Percentiles rank a stretch among this genome's conserved stretches.
Conservation (phyloP, 2,888 invertebrate genomes). For the Agrilus biguttatus region DNA sequence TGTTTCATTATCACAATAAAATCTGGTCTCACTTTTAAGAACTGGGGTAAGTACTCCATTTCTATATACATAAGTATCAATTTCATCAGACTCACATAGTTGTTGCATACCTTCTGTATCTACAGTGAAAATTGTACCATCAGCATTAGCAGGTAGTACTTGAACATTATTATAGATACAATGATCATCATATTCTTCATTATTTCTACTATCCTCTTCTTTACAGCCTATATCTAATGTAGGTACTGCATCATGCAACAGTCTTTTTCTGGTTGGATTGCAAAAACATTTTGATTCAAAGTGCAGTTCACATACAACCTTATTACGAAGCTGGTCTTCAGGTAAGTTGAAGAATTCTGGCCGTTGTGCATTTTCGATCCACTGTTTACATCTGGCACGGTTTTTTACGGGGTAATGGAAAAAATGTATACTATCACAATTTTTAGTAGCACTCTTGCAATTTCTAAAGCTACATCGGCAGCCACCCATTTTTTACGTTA, state of each 20-base stretch:
- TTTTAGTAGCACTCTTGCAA: conserved; percentile 36
- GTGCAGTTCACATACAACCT: conserved; percentile 45
- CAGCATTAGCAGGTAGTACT: conserved; percentile 23
- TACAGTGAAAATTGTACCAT: conserved; percentile 25
- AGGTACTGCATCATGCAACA: conserved; percentile 40
- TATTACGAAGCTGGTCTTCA: conserved; percentile 42
- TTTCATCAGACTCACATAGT: conserved; percentile 14
- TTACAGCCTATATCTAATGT: conserved; percentile 28
- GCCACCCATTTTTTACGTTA: conserved; percentile 36
- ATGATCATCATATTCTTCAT: conserved; percentile 2
- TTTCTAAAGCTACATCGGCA: conserved; percentile 43
- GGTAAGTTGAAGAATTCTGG: conserved; percentile 38
- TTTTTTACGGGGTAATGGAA: conserved; percentile 49
- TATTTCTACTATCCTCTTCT: conserved; percentile 4
- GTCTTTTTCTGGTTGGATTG: conserved; percentile 39
- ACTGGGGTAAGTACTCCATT: conserved; percentile 22
- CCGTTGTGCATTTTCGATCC: conserved; percentile 41
- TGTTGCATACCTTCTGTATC: conserved; percentile 20
- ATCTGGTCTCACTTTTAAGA: not conserved
- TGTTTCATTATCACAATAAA: no score
- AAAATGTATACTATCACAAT: conserved; percentile 32
- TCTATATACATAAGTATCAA: conserved; percentile 23
- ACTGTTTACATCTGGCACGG: conserved; percentile 39
- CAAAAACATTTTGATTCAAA: conserved; percentile 40
- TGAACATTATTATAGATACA: conserved; percentile 14